phyloP scores from a whole-genome alignment of 2,113 vertebrate species.

The Percina caprodes region DNA sequence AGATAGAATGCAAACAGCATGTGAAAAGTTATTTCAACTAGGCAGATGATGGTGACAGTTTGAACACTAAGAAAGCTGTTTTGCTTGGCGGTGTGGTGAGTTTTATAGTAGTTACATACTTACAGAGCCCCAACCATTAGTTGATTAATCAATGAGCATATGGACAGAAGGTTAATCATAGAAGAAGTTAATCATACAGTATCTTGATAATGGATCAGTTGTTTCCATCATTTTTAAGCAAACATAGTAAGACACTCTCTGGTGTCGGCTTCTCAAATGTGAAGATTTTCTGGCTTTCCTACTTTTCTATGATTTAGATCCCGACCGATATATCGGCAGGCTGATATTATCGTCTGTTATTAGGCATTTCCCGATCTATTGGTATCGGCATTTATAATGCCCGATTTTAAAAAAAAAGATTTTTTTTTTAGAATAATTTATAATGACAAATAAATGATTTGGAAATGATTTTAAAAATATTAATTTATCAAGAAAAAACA shows the following conservation, averaged over 20 bases:
- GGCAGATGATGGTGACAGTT: not conserved
- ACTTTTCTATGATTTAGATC: not conserved
- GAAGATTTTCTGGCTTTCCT: not conserved
- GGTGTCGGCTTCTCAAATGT: not conserved
- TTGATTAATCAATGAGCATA: not conserved
- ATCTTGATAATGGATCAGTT: not conserved
- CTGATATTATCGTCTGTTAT: too few relatives aligned
- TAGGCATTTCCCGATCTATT: too few relatives aligned
- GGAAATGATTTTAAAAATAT: too few relatives aligned
- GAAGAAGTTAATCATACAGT: not conserved
- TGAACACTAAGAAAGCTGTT: not conserved
- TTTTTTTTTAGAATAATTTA: too few relatives aligned
- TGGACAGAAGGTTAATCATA: not conserved
- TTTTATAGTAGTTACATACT: not conserved
- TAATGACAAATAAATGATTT: too few relatives aligned
- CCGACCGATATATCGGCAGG: too few relatives aligned
- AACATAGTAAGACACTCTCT: not conserved
- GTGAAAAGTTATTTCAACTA: not conserved
- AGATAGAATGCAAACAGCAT: not conserved
- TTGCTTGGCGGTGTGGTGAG: not conserved
- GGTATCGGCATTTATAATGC: too few relatives aligned
- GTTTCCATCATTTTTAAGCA: not conserved
- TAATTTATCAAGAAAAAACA: too few relatives aligned
- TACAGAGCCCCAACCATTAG: not conserved
- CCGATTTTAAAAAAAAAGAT: too few relatives aligned